Base-by-base conservation (phyloP, 2,888 invertebrate species). In the Acrobasis suavella region DNA sequence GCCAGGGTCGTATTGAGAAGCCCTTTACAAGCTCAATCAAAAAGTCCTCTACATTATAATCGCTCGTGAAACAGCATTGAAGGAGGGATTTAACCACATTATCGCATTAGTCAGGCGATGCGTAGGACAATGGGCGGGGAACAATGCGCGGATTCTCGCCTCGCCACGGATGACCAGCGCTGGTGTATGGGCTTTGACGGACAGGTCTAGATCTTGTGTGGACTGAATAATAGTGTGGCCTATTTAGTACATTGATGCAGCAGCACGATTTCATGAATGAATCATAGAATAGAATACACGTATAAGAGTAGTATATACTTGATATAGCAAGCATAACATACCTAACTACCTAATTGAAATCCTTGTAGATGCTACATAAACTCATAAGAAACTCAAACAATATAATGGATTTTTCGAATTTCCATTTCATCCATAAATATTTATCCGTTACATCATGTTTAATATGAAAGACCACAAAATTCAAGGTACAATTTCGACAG, bases 51-150 rank as follows among this genome's bases (percentile, higher is more conserved):
- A 55, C 38, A 14, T 15, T 9, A 17, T 56, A 56, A 56, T 42
- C 14, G n/a, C 46, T 56, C 56, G 56, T 56, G 42, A 56, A 56
- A 56, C 42, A 56, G 42, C 56, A 56, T 56, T 46, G 56, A 56
- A 56, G 56, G 9, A 52, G 50, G 50, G 39, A 38, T 51, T 32
- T 51, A 60, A 16, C 60, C 52, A 56, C 56, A 56, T 56, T 56
- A 56, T 10, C 42, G 15, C 42, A 15, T 42, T 42, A 42, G 56
- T 56, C 42, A 42, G 42, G 42, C 42, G 42, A 56, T 32, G 32
- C 37, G 39, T 55, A 15, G 16, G 56, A 56, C 56, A 56, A 56
- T 56, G 50, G 59, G 59, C 14, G 15, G 6, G 10, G 38, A 59
- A 50, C 59, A 50, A 59, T 59, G 50, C 14, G 50, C 50, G 59